Evolutionary conservation across 1,140 invertebrate species (phyloP), one percentile per base, ranked within the genome.

Genomic region (Panulirus ornatus): DNA sequence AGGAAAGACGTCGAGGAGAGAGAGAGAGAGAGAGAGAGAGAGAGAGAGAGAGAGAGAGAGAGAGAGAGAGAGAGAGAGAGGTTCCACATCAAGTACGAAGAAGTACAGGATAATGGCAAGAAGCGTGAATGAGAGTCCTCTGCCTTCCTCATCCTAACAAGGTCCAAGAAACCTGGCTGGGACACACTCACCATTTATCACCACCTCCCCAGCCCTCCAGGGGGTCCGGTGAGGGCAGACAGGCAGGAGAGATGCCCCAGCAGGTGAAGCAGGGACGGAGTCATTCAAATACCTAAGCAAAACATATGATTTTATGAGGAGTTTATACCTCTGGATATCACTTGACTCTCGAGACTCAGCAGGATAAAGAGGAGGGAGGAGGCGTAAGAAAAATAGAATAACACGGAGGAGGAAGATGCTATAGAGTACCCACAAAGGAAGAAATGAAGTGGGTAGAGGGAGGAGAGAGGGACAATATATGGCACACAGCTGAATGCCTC

Each of bases 141-240:
- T 5, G 36, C 9, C 73, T 9, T 38, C 34, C 34, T n/a, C 34
- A 70, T 34, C 36, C 70, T 73, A 73, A 73, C 70, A 73, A 73
- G 70, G 36, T n/a, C 66, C 66, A 1, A n/a, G 34, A 2, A 16
- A 34, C 34, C 34, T n/a, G 9, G 70, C 14, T 36, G n/a, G 42
- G 70, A 73, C 70, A 38, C 70, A 73, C 70, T 38, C 36, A 34
- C 36, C 70, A 73, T 73, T 38, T 38, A 73, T 73, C 70, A 73
- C 70, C 70, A 73, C 70, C 70, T 73, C 42, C 70, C 70, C 42
- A 14, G 16, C 70, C 42, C 70, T 19, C 14, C 30, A 27, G 78
- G 51, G n/a, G 27, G 78, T 14, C n/a, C 14, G 30, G 11, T 1
- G 6, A 19, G 40, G 76, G 27, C n/a, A 19, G 22, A 40, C 8